A percentile compares a stretch with the other conserved stretches of the same genome.
Conservation (phyloP, 53 echinoderm and acorn worm species). For the Actinopyga echinites region DNA sequence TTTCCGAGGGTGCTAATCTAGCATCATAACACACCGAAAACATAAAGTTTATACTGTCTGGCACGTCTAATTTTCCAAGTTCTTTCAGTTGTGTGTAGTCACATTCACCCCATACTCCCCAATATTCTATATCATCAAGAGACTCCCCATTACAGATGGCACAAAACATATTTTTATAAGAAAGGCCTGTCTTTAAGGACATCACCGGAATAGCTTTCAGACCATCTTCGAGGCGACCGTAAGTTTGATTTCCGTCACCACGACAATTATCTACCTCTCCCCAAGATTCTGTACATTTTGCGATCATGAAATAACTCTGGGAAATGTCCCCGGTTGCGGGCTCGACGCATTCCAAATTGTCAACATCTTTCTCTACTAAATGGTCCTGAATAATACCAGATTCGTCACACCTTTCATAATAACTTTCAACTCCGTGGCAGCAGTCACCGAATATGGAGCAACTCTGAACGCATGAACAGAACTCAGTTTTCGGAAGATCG, state of each 20-base stretch:
- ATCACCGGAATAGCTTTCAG: neutral
- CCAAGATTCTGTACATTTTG: neutral
- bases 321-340: neutral
- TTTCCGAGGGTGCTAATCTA: neutral
- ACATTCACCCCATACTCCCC: neutral
- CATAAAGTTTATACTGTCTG: neutral
- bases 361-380: neutral
- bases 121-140: neutral
- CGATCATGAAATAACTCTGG: constrained; percentile 2
- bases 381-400: too few species aligned
- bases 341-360: neutral
- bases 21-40: neutral
- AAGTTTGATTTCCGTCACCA: neutral
- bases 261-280: neutral
- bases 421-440: neutral
- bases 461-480: constrained; percentile 4
- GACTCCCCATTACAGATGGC: constrained; percentile 23
- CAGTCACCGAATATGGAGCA: neutral
- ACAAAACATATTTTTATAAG: constrained; percentile 12
- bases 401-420: neutral
- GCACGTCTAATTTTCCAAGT: too few species aligned
- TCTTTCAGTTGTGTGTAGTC: neutral
- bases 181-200: neutral
- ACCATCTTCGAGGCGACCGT: neutral
- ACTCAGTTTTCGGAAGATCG: neutral